A percentile compares a stretch with the other conserved stretches of the same genome.
Conservation (phyloP, 2,113 vertebrate species). For the Eptatretus burgeri region DNA sequence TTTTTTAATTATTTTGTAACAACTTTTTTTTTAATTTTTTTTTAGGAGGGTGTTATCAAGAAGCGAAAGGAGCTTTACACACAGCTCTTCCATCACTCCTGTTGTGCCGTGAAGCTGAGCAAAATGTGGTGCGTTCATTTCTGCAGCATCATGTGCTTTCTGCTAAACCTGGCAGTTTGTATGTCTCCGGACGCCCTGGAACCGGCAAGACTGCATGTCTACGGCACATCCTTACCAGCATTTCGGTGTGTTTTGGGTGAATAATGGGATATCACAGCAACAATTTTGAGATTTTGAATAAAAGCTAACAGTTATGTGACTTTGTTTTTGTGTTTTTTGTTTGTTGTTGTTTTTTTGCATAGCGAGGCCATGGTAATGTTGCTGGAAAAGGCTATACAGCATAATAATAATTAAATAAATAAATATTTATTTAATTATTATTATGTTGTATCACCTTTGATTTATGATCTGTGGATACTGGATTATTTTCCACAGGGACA, state of each 20-base stretch:
- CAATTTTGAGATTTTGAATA: too few relatives aligned
- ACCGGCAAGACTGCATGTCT: conserved; percentile 71
- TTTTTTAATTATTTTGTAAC: conserved; percentile 8
- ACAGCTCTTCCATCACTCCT: conserved; percentile 37
- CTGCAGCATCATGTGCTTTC: conserved; percentile 24
- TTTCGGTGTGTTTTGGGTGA: conserved; percentile 7
- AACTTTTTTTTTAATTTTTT: conserved; percentile 16
- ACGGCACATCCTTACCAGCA: conserved; percentile 36
- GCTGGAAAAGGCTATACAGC: too few relatives aligned
- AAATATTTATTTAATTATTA: too few relatives aligned
- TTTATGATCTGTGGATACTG: too few relatives aligned
- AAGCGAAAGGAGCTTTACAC: conserved; percentile 44
- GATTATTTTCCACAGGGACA: too few relatives aligned
- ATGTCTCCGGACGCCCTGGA: conserved; percentile 61
- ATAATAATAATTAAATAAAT: too few relatives aligned
- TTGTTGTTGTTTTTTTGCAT: too few relatives aligned
- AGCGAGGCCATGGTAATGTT: too few relatives aligned
- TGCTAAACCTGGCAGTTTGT: conserved; percentile 36
- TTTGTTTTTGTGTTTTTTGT: too few relatives aligned
- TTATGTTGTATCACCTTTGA: too few relatives aligned
- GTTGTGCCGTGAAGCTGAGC: conserved; percentile 34
- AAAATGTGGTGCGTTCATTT: conserved; percentile 25
- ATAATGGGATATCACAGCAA: too few relatives aligned
- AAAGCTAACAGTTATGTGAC: too few relatives aligned
- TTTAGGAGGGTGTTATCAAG: conserved; percentile 35